Percentiles rank a stretch among this genome's conserved stretches.
Evolutionary conservation across 2,797 vertebrate species (phyloP).

Genomic region (Acrossocheilus fasciatus): DNA sequence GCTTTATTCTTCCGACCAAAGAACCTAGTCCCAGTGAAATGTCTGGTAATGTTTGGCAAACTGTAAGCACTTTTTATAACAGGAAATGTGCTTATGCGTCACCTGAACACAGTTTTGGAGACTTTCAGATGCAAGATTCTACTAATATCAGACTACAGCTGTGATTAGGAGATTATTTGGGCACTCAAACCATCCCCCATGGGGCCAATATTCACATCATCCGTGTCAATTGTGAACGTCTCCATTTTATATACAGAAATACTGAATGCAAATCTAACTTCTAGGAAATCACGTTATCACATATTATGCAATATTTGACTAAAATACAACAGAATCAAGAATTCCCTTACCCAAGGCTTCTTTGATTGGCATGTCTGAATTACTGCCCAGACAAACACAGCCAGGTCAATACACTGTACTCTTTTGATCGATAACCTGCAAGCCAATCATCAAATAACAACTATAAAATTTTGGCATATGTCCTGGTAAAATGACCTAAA

Average conservation of each 20-base stretch:
- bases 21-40: background rate
- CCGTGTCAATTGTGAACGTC: background rate
- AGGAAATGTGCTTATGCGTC: background rate
- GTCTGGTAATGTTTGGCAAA: background rate
- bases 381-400: constrained; percentile 3
- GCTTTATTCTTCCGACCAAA: background rate
- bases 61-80: background rate
- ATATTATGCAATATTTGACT: constrained; percentile 3
- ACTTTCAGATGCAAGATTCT: background rate
- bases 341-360: background rate
- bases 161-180: background rate
- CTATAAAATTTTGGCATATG: background rate
- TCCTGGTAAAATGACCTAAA: background rate
- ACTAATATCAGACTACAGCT: background rate
- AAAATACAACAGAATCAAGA: background rate
- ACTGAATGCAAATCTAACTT: background rate
- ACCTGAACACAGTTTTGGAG: background rate
- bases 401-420: background rate
- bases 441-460: background rate
- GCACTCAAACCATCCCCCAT: background rate
- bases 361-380: constrained; percentile 10
- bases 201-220: background rate
- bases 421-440: background rate
- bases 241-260: background rate
- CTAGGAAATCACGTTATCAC: background rate